A percentile compares a stretch with the other conserved stretches of the same genome.
Evolutionary conservation across 2,797 vertebrate genomes (phyloP).

Genomic region (Peromyscus nudipes): DNA sequence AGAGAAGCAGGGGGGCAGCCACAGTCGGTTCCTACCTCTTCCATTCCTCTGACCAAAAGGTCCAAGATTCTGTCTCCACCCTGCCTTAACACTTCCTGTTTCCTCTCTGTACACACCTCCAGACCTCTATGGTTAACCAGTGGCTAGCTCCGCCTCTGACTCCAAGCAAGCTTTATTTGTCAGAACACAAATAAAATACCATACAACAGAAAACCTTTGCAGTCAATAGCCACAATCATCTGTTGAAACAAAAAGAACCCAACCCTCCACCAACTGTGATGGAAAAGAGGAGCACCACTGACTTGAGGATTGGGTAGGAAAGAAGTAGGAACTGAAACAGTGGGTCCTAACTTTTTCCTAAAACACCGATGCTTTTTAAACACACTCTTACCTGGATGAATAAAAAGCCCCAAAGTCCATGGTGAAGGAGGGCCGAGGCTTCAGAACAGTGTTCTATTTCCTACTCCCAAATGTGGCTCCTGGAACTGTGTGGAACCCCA

Average conservation of each 20-base stretch:
- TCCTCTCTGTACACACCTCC: too few relatives aligned
- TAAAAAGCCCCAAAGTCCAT: background rate
- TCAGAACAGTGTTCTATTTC: background rate
- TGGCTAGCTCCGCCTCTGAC: too few relatives aligned
- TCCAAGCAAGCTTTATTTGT: too few relatives aligned
- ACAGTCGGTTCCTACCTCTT: too few relatives aligned
- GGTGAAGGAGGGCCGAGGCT: background rate
- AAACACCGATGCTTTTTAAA: slow-evolving; percentile 6
- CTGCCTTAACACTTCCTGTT: too few relatives aligned
- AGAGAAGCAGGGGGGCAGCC: too few relatives aligned
- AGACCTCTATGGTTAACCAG: too few relatives aligned
- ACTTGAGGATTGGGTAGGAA: background rate
- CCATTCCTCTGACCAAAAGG: too few relatives aligned
- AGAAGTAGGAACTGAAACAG: background rate
- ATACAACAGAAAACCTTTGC: background rate
- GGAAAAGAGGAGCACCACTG: background rate
- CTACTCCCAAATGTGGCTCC: background rate
- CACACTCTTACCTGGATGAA: slow-evolving; percentile 15
- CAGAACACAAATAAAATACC: too few relatives aligned
- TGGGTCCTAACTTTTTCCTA: background rate
- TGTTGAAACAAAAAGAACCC: background rate
- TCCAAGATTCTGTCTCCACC: too few relatives aligned
- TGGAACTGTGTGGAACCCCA: background rate
- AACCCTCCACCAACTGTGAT: background rate
- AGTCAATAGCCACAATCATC: background rate